phyloP scores from a whole-genome alignment of 1,140 invertebrate genomes.

The Leptinotarsa lineolata region DNA sequence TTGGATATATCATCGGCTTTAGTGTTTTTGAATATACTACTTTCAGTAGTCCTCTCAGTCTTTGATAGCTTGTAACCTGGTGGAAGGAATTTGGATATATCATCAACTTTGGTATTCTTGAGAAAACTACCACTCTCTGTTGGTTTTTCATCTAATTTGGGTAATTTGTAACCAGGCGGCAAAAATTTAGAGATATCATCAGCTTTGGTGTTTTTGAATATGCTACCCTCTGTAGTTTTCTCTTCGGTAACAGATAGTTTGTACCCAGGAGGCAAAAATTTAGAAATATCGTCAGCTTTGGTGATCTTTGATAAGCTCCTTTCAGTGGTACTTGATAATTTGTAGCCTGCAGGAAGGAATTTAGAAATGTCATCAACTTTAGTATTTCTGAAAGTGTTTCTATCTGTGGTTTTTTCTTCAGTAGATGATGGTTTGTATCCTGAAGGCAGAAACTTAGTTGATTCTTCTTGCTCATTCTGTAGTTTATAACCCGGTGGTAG shows the following conservation, averaged over 20 bases:
- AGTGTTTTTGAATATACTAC: conserved; percentile 29
- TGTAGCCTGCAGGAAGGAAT: conserved; percentile 65
- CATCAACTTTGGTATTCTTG: conserved; percentile 50
- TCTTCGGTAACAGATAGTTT: conserved; percentile 38
- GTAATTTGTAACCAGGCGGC: conserved; percentile 60
- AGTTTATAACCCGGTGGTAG: conserved; percentile 63
- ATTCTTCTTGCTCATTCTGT: conserved; percentile 49
- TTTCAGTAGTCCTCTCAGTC: conserved; percentile 33
- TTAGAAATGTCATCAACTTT: conserved; percentile 64
- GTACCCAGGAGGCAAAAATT: conserved; percentile 67
- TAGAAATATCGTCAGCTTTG: conserved; percentile 61
- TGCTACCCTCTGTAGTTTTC: conserved; percentile 46
- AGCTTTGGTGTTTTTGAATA: conserved; percentile 32
- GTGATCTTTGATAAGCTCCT: conserved; percentile 21
- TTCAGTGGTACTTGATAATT: conserved; percentile 35
- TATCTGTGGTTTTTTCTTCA: conserved; percentile 20
- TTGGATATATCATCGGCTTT: conserved; percentile 61
- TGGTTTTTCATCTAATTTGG: conserved; percentile 8
- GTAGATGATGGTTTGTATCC: conserved; percentile 58
- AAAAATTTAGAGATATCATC: conserved; percentile 65
- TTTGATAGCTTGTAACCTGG: conserved; percentile 54
- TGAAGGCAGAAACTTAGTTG: conserved; percentile 63
- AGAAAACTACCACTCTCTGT: conserved; percentile 21
- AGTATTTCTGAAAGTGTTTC: conserved; percentile 58
- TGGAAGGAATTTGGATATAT: conserved; percentile 66